Evolutionary conservation across 1,140 invertebrate species (phyloP).

Genomic region (Orchestia grillus): DNA sequence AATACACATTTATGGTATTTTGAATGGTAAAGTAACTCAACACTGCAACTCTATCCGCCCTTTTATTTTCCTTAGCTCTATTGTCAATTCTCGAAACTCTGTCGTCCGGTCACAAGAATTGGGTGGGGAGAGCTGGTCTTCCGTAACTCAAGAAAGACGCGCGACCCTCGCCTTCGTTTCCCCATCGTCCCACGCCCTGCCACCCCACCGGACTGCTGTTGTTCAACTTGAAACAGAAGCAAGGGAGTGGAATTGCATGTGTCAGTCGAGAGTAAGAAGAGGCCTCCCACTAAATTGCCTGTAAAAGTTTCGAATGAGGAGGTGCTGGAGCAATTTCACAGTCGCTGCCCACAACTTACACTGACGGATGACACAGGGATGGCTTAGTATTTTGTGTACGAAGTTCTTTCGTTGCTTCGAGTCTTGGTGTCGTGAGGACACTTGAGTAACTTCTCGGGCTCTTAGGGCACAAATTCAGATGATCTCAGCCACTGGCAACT

Average conservation of each 20-base stretch:
- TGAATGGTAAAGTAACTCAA: too few relatives aligned
- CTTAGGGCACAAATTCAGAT: not conserved
- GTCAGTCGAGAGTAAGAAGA: slow-evolving; percentile 40
- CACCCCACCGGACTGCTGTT: not conserved
- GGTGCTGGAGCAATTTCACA: slow-evolving; percentile 46
- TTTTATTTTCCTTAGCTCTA: not conserved
- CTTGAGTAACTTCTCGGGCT: not conserved
- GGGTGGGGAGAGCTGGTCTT: not conserved
- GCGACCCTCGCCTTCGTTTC: too few relatives aligned
- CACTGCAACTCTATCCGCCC: not conserved
- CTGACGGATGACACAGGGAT: slow-evolving; percentile 22
- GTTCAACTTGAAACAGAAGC: slow-evolving; percentile 29
- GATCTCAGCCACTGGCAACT: not conserved
- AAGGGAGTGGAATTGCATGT: slow-evolving; percentile 44
- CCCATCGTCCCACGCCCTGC: too few relatives aligned
- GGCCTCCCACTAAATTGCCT: slow-evolving; percentile 47
- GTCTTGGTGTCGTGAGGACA: not conserved
- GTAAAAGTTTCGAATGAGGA: slow-evolving; percentile 48
- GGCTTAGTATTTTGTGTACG: not conserved
- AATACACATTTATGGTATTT: too few relatives aligned
- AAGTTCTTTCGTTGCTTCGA: not conserved
- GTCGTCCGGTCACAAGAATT: not conserved
- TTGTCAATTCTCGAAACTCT: not conserved
- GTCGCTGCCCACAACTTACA: slow-evolving; percentile 48
- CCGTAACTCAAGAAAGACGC: slow-evolving; percentile 21